Conservation (phyloP, 2,113 vertebrate species). For the Poeciliopsis retropinna region DNA sequence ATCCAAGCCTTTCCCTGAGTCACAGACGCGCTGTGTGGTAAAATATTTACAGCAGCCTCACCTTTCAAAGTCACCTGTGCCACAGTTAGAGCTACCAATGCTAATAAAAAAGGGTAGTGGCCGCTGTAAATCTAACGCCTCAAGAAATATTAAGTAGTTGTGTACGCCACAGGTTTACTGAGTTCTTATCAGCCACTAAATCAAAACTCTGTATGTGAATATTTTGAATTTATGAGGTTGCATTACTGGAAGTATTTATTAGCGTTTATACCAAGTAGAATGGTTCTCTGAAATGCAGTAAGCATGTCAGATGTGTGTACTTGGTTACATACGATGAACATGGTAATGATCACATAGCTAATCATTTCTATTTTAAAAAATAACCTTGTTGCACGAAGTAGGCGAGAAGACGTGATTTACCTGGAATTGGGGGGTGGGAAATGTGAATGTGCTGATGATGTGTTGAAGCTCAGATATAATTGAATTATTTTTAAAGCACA, state of each 20-base stretch:
- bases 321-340: neutral
- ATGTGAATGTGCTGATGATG: too few relatives aligned
- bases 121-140: neutral
- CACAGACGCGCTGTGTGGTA: constrained; percentile 11
- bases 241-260: constrained; percentile 3
- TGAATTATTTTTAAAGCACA: too few relatives aligned
- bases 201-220: neutral
- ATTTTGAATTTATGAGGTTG: neutral
- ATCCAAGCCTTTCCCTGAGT: neutral
- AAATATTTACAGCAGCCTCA: constrained; percentile 33
- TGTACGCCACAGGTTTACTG: neutral
- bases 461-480: too few relatives aligned
- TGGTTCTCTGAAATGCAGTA: constrained; percentile 6
- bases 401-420: neutral
- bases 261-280: neutral
- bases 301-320: neutral
- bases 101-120: constrained; percentile 1
- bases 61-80: constrained; percentile 26
- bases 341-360: constrained; percentile 3
- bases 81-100: neutral
- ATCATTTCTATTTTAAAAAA: neutral
- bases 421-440: neutral
- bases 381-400: neutral
- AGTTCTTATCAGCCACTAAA: neutral
- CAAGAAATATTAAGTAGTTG: neutral